A percentile compares a stretch with the other conserved stretches of the same genome.
These are phyloP conservation scores for Macrosteles quadrilineatus DNA, from an alignment of 1,140 invertebrate genomes.

Conservation along the genomic window DNA sequence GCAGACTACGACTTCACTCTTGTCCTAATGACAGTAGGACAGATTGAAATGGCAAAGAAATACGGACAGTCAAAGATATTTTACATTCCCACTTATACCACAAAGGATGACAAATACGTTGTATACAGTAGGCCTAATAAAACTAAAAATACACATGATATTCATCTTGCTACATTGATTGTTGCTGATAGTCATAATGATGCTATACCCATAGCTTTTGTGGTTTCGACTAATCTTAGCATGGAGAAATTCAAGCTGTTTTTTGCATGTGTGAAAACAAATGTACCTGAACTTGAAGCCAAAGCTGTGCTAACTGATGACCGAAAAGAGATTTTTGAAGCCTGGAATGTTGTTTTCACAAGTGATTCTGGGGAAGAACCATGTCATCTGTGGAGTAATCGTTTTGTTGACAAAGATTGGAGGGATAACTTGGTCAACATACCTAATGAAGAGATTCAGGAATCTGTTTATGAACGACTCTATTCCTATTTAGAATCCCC, in stretches of 20 bases:
- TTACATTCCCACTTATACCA: conserved; percentile 17
- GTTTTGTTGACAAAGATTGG: conserved; percentile 34
- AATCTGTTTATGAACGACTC: conserved; percentile 31
- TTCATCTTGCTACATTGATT: conserved; percentile 25
- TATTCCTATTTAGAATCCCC: conserved; percentile 27
- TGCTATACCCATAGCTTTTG: conserved; percentile 25
- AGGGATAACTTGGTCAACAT: conserved; percentile 24
- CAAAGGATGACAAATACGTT: not conserved
- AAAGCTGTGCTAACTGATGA: conserved; percentile 32
- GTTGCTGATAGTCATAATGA: conserved; percentile 31
- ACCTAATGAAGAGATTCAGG: conserved; percentile 30
- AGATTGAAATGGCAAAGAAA: conserved; percentile 28
- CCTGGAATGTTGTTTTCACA: conserved; percentile 25
- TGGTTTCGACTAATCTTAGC: conserved; percentile 9
- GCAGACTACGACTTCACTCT: conserved; percentile 1
- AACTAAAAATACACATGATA: conserved; percentile 10
- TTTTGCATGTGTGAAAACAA: conserved; percentile 17
- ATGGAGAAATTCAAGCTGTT: not conserved
- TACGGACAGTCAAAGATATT: conserved; percentile 29
- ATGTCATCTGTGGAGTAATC: conserved; percentile 28
- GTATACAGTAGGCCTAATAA: not conserved
- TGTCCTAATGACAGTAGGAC: conserved; percentile 33
- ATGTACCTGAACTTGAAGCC: conserved; percentile 8
- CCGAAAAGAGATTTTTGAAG: not conserved
- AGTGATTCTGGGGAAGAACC: not conserved